Conservation (phyloP, 2,888 invertebrate species). For the Drosophila nigricruria region DNA sequence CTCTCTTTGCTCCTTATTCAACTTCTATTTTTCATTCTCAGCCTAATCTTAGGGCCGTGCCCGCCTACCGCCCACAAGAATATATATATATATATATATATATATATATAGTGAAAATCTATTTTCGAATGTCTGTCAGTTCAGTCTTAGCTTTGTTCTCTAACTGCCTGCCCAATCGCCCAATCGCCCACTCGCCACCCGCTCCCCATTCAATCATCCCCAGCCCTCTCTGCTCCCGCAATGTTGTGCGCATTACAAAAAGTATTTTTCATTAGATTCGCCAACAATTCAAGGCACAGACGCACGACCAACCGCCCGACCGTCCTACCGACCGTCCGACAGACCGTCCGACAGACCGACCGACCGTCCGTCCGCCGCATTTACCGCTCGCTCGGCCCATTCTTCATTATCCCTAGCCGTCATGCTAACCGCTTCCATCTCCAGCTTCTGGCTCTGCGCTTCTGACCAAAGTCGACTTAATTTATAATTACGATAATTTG, state of each 20-base stretch:
- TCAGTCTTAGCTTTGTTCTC: conserved; percentile 8
- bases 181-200: background rate
- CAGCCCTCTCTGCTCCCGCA: background rate
- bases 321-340: background rate
- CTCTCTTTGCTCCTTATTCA: background rate
- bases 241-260: conserved; percentile 58
- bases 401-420: conserved; percentile 9
- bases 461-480: conserved; percentile 77
- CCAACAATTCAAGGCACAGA: conserved; percentile 66
- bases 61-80: conserved; percentile 33
- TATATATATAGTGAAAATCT: conserved; percentile 63
- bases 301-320: background rate
- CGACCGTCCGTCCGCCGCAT: background rate
- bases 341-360: background rate
- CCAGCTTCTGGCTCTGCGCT: conserved; percentile 26
- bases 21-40: conserved; percentile 13
- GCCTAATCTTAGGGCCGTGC: conserved; percentile 1
- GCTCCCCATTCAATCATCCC: background rate
- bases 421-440: background rate
- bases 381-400: background rate
- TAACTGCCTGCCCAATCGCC: background rate
- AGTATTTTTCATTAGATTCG: conserved; percentile 78
- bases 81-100: conserved; percentile 19
- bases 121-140: conserved; percentile 78
- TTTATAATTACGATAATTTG: conserved; percentile 80